Conservation (phyloP, 1,140 invertebrate species). For the Drosophila bocqueti region DNA sequence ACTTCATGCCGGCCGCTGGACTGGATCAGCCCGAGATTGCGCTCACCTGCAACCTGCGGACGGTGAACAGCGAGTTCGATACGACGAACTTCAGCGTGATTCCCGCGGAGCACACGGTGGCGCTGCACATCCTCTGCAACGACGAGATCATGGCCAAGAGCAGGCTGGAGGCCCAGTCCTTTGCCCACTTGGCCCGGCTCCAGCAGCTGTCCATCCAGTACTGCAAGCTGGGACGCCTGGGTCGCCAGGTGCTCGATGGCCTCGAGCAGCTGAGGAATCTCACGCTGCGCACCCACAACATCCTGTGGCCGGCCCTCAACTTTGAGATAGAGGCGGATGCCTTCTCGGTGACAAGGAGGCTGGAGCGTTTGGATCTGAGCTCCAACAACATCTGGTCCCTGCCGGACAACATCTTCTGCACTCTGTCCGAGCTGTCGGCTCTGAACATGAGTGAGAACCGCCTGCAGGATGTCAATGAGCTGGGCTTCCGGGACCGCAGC, state of each 20-base stretch:
- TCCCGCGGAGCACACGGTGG: slow-evolving; percentile 92
- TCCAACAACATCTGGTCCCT: slow-evolving; percentile 95
- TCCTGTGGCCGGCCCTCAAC: slow-evolving; percentile 91
- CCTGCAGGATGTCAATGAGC: slow-evolving; percentile 92
- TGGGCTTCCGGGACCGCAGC: slow-evolving; percentile 89
- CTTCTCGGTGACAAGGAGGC: slow-evolving; percentile 89
- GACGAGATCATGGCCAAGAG: slow-evolving; percentile 90
- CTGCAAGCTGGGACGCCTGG: slow-evolving; percentile 93
- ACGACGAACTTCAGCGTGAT: slow-evolving; percentile 95
- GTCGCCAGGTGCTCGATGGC: slow-evolving; percentile 90
- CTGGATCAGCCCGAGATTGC: slow-evolving; percentile 88
- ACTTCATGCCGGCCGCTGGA: slow-evolving; percentile 69
- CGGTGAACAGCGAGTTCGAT: slow-evolving; percentile 93
- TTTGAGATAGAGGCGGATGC: slow-evolving; percentile 91
- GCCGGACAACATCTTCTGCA: slow-evolving; percentile 93
- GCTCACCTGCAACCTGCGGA: slow-evolving; percentile 91
- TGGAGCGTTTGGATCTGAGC: slow-evolving; percentile 94
- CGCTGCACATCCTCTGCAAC: slow-evolving; percentile 91
- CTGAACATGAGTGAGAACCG: slow-evolving; percentile 94
- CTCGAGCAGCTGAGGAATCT: slow-evolving; percentile 92
- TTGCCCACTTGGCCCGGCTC: slow-evolving; percentile 91
- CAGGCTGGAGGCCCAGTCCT: slow-evolving; percentile 91
- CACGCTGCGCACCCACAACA: slow-evolving; percentile 92
- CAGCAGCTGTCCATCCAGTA: slow-evolving; percentile 92
- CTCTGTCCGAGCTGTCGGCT: slow-evolving; percentile 90